Percentiles rank a stretch among this genome's conserved stretches.
These are phyloP conservation scores for Plemyria rubiginata DNA, from an alignment of 2,888 invertebrate genomes.

Conservation along the genomic window DNA sequence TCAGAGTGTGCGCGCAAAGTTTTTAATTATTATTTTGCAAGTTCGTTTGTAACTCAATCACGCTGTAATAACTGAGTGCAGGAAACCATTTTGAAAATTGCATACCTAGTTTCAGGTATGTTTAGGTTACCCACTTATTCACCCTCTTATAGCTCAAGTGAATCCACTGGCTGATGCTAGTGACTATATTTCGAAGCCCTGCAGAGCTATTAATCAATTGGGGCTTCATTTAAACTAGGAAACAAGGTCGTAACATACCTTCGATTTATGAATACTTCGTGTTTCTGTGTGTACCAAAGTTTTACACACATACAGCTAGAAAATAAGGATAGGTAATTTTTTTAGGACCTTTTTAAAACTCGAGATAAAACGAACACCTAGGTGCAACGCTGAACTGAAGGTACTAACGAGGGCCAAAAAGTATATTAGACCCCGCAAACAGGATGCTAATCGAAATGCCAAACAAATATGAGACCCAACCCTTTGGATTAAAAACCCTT, in stretches of 20 bases:
- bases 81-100: too few species aligned
- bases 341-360: not conserved
- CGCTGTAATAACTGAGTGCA: too few species aligned
- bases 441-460: constrained; percentile 44
- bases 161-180: not conserved
- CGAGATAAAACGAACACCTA: constrained; percentile 37
- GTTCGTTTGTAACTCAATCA: too few species aligned
- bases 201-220: constrained; percentile 25
- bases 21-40: too few species aligned
- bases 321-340: not conserved
- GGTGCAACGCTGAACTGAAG: constrained; percentile 47
- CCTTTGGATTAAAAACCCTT: constrained; percentile 45
- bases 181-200: too few species aligned
- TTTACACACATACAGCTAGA: not conserved
- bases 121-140: not conserved
- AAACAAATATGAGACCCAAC: constrained; percentile 45
- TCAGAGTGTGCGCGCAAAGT: not conserved
- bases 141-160: not conserved
- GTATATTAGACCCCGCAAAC: constrained; percentile 58
- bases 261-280: not conserved
- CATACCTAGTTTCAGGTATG: too few species aligned
- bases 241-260: not conserved
- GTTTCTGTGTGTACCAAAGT: not conserved
- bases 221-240: constrained; percentile 23
- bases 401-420: constrained; percentile 64